Percentiles rank a stretch among this genome's conserved stretches.
phyloP scores from a whole-genome alignment of 2,888 invertebrate species.

The Eristalinus aeneus region DNA sequence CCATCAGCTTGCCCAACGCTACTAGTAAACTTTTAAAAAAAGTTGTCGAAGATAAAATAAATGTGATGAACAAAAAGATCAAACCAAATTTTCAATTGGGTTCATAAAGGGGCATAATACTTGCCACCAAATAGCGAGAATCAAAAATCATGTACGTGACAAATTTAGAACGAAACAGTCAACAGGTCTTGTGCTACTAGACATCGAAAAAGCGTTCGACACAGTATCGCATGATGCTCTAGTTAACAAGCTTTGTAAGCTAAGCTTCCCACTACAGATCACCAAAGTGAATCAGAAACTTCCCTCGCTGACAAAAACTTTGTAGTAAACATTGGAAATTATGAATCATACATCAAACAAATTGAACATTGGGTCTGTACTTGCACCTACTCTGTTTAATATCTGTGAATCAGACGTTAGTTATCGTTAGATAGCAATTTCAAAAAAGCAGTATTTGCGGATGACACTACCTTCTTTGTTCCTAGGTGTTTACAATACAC shows the following conservation, averaged over 20 bases:
- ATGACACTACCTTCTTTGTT: too few species aligned
- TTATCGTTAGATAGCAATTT: neutral
- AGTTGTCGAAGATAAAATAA: neutral
- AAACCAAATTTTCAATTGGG: constrained; percentile 1
- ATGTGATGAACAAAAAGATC: neutral
- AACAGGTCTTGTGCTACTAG: neutral
- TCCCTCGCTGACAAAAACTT: neutral
- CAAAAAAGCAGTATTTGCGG: too few species aligned
- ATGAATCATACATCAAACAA: neutral
- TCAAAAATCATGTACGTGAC: neutral
- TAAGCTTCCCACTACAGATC: neutral
- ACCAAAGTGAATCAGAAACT: neutral
- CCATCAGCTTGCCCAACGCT: neutral
- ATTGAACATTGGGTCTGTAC: neutral
- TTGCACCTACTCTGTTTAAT: neutral
- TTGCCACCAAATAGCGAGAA: too few species aligned
- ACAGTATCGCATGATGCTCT: neutral
- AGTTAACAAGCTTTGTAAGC: neutral
- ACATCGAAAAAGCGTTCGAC: neutral
- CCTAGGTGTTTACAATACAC: too few species aligned
- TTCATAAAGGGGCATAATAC: neutral
- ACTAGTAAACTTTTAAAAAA: neutral
- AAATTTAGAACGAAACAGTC: neutral
- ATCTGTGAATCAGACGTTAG: neutral
- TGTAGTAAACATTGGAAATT: neutral